A percentile compares a stretch with the other conserved stretches of the same genome.
These are phyloP conservation scores for Chaenogobius annularis DNA, from an alignment of 2,113 vertebrate genomes.

Conservation along the genomic window DNA sequence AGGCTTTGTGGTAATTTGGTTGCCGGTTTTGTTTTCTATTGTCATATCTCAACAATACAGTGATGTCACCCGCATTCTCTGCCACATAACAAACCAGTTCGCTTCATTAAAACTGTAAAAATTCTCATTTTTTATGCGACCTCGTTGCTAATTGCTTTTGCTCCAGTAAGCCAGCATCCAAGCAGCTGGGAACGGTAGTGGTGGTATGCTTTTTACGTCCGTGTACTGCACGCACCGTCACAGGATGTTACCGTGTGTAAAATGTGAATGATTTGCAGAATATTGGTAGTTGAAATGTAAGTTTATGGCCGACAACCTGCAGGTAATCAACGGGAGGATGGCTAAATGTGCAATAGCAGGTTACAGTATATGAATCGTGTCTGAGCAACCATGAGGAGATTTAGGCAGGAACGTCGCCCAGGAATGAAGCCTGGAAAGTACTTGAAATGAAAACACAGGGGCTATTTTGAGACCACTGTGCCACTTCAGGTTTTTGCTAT, in stretches of 20 bases:
- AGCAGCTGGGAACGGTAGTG: constrained; percentile 1
- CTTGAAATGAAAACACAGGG: not conserved
- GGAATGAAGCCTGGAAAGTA: constrained; percentile 30
- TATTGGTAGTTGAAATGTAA: not conserved
- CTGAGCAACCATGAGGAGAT: constrained; percentile 14
- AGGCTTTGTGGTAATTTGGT: not conserved
- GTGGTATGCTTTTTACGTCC: constrained; percentile 9
- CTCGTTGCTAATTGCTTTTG: constrained; percentile 21
- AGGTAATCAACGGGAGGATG: constrained; percentile 15
- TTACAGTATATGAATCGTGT: constrained; percentile 6
- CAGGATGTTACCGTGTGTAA: not conserved
- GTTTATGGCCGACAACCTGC: not conserved
- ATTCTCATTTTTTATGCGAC: constrained; percentile 31
- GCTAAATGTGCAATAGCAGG: not conserved
- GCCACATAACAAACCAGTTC: constrained; percentile 22
- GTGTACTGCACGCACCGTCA: not conserved
- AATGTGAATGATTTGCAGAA: not conserved
- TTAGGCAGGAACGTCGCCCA: constrained; percentile 6
- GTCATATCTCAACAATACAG: constrained; percentile 11
- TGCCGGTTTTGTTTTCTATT: constrained; percentile 13
- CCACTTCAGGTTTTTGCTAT: constrained; percentile 5
- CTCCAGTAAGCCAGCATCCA: constrained; percentile 7
- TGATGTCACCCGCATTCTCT: not conserved
- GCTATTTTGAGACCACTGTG: not conserved
- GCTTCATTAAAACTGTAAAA: constrained; percentile 29